Evolutionary conservation across 2,113 vertebrate species (phyloP).

Genomic region (Paralichthys olivaceus): DNA sequence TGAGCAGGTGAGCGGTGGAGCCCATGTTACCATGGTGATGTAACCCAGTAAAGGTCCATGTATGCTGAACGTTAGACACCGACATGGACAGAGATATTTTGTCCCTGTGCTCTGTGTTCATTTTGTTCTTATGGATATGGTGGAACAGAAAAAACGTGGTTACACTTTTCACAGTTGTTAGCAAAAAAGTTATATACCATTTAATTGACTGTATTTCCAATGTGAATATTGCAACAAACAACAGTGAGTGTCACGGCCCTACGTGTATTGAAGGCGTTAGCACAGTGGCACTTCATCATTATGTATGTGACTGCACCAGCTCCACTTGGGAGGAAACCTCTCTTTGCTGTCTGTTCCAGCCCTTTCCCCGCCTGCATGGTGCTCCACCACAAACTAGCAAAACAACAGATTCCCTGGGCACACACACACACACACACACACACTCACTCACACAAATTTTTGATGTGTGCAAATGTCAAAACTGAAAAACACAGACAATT

Average conservation of each 20-base stretch:
- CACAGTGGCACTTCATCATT: slow-evolving; percentile 28
- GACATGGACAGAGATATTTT: no score
- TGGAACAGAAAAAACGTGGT: no score
- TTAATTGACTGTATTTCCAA: no score
- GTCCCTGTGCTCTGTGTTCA: no score
- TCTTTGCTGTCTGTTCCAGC: slow-evolving; percentile 8
- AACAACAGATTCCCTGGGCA: neutral
- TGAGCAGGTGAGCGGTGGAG: no score
- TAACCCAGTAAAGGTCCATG: no score
- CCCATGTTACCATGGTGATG: no score
- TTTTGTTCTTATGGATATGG: no score
- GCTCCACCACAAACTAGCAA: slow-evolving; percentile 5
- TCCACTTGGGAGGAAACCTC: slow-evolving; percentile 3
- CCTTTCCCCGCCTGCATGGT: neutral
- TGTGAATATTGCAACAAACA: neutral
- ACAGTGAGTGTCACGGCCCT: neutral
- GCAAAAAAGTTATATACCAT: no score
- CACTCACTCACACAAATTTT: neutral
- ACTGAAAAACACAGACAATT: slow-evolving; percentile 18
- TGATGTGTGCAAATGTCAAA: slow-evolving; percentile 40
- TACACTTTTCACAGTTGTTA: no score
- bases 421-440: neutral
- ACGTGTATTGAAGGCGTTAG: neutral
- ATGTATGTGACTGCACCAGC: slow-evolving; percentile 41
- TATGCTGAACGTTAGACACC: no score